These are phyloP conservation scores for Drosophila histrio DNA, from an alignment of 2,888 invertebrate genomes.

Conservation along the genomic window DNA sequence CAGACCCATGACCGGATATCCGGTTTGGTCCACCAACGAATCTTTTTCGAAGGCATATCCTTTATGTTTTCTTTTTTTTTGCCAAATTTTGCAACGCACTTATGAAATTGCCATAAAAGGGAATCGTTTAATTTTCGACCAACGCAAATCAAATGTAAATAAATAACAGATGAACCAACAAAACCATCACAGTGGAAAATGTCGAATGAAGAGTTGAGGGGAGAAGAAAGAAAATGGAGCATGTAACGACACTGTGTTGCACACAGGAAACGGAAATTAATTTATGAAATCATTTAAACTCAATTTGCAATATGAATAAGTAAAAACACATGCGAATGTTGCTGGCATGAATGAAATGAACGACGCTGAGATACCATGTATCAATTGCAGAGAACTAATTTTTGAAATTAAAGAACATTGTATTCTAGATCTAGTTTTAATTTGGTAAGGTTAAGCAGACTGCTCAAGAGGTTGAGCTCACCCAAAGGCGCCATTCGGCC, in stretches of 20 bases:
- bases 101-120: conserved; percentile 35
- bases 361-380: conserved; percentile 5
- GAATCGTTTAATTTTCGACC: conserved; percentile 37
- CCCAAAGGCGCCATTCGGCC: too few species aligned
- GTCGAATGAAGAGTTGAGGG: neutral
- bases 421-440: too few species aligned
- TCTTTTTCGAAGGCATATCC: neutral
- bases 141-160: conserved; percentile 52
- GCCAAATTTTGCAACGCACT: conserved; percentile 57
- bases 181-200: conserved; percentile 16
- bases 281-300: conserved; percentile 76
- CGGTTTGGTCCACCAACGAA: conserved; percentile 27
- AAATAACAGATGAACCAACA: conserved; percentile 18
- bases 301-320: conserved; percentile 66
- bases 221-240: neutral
- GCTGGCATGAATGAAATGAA: neutral
- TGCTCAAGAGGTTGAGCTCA: too few species aligned
- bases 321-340: conserved; percentile 36
- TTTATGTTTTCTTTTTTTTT: conserved; percentile 36
- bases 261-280: conserved; percentile 72
- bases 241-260: conserved; percentile 1
- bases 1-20: conserved; percentile 47
- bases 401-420: too few species aligned
- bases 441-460: too few species aligned
- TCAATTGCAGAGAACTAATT: too few species aligned